phyloP scores from a whole-genome alignment of 1,140 invertebrate genomes.

The Octopus bimaculoides region DNA sequence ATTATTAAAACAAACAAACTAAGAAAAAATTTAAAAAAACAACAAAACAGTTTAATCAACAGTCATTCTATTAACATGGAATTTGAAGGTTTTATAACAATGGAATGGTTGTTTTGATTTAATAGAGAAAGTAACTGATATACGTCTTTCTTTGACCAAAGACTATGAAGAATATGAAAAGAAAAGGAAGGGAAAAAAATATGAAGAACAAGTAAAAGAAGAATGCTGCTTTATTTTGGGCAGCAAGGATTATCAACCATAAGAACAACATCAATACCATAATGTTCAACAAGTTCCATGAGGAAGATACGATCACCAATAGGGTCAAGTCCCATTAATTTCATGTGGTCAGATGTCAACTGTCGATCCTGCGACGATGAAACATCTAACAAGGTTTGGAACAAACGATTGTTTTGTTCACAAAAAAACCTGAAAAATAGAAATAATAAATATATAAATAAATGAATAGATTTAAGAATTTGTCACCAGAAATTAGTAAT shows the following conservation, averaged over 20 bases:
- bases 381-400: slow-evolving; percentile 54
- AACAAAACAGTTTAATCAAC: too few species aligned
- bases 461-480: too few species aligned
- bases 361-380: slow-evolving; percentile 53
- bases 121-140: too few species aligned
- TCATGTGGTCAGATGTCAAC: slow-evolving; percentile 57
- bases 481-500: background rate
- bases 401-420: slow-evolving; percentile 55
- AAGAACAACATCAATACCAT: slow-evolving; percentile 58
- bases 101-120: too few species aligned
- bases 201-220: background rate
- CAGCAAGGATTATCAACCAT: slow-evolving; percentile 58
- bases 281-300: slow-evolving; percentile 57
- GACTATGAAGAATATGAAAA: too few species aligned
- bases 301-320: slow-evolving; percentile 55
- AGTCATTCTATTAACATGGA: too few species aligned
- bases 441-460: too few species aligned
- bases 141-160: too few species aligned
- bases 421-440: slow-evolving; percentile 51
- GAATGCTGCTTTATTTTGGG: slow-evolving; percentile 36
- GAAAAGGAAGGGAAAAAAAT: too few species aligned
- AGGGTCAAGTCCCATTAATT: slow-evolving; percentile 56
- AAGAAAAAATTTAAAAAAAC: too few species aligned
- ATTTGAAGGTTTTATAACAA: too few species aligned
- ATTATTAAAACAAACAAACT: too few species aligned